A percentile compares a stretch with the other conserved stretches of the same genome.
Evolutionary conservation across 2,113 vertebrate genomes (phyloP).

Genomic region (Brachyhypopomus gauderio): DNA sequence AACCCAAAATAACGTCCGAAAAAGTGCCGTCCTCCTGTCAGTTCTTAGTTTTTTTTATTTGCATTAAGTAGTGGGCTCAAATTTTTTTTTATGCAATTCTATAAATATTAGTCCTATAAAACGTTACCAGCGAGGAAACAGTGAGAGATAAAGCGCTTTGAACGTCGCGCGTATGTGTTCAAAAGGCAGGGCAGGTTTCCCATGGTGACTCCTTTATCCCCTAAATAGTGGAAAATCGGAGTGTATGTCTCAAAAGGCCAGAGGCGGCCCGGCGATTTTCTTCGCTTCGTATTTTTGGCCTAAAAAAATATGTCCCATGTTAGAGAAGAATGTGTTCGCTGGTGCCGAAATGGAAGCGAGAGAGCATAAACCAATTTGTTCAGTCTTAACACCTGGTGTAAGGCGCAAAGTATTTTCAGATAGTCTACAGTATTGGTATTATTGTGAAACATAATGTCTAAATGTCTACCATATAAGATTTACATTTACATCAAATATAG

Average conservation of each 20-base stretch:
- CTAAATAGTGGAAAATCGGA: slow-evolving; percentile 71
- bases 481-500: no score
- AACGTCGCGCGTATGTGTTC: slow-evolving; percentile 37
- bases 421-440: background rate
- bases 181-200: slow-evolving; percentile 60
- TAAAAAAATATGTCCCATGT: slow-evolving; percentile 37
- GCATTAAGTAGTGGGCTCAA: background rate
- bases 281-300: slow-evolving; percentile 74
- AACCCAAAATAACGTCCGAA: no score
- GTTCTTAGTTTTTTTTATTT: no score
- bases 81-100: background rate
- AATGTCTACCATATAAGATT: no score
- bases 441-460: background rate
- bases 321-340: slow-evolving; percentile 48
- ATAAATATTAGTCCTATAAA: background rate
- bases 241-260: slow-evolving; percentile 67
- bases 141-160: slow-evolving; percentile 31
- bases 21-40: no score
- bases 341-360: slow-evolving; percentile 12
- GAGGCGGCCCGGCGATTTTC: slow-evolving; percentile 75
- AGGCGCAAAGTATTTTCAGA: background rate
- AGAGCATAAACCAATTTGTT: slow-evolving; percentile 23
- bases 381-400: slow-evolving; percentile 21
- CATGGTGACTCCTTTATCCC: slow-evolving; percentile 68
- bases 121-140: background rate